Conservation (phyloP, 1,140 invertebrate species). For the Diabrotica undecimpunctata region DNA sequence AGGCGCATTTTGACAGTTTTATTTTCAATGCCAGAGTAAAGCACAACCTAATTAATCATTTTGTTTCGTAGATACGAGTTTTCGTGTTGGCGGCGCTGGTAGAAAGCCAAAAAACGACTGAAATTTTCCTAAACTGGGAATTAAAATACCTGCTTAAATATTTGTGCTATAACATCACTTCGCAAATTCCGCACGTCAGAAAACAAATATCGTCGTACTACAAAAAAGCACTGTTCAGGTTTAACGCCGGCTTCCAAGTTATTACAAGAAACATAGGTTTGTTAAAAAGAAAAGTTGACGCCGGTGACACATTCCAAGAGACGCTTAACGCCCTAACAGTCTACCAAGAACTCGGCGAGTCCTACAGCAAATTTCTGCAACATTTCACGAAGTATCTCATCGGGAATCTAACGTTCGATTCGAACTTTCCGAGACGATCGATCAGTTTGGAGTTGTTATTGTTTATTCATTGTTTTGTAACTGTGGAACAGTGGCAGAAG, state of each 20-base stretch:
- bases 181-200: slow-evolving; percentile 61
- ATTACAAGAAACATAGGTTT: slow-evolving; percentile 26
- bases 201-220: slow-evolving; percentile 59
- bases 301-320: not conserved
- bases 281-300: slow-evolving; percentile 18
- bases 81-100: slow-evolving; percentile 65
- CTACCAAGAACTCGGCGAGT: slow-evolving; percentile 28
- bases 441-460: slow-evolving; percentile 30
- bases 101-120: slow-evolving; percentile 72
- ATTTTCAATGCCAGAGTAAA: too few species aligned
- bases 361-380: slow-evolving; percentile 29
- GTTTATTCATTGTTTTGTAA: slow-evolving; percentile 23
- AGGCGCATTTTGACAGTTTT: too few species aligned
- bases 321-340: slow-evolving; percentile 14
- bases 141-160: slow-evolving; percentile 65
- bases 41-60: slow-evolving; percentile 4
- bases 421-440: slow-evolving; percentile 32
- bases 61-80: slow-evolving; percentile 46
- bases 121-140: slow-evolving; percentile 59
- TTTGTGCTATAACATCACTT: slow-evolving; percentile 67
- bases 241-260: slow-evolving; percentile 33
- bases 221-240: slow-evolving; percentile 58
- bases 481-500: slow-evolving; percentile 27
- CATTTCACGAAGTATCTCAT: slow-evolving; percentile 29
- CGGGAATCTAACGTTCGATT: slow-evolving; percentile 29